Percentiles rank a stretch among this genome's conserved stretches.
Conservation (phyloP, 2,113 vertebrate species). For the Oenanthe oenanthe region DNA sequence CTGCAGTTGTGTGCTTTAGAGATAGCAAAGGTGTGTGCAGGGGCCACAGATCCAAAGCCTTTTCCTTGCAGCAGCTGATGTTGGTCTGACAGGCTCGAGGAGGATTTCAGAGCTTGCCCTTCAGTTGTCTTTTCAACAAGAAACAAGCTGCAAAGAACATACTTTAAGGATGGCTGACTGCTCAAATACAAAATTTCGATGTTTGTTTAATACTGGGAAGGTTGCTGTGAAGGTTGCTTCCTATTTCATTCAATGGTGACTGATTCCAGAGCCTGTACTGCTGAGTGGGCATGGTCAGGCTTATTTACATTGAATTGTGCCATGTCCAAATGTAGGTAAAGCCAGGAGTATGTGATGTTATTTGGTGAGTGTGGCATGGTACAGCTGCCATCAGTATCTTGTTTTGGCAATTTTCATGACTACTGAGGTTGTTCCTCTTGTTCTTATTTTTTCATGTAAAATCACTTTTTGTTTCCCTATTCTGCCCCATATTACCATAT, state of each 20-base stretch:
- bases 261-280: neutral
- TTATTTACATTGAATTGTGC: neutral
- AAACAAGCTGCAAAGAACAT: neutral
- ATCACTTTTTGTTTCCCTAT: neutral
- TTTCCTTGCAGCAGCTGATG: neutral
- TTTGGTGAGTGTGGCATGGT: neutral
- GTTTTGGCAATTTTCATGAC: neutral
- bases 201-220: neutral
- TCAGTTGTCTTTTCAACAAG: neutral
- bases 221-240: neutral
- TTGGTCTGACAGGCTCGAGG: neutral
- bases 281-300: neutral
- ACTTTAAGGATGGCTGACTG: neutral
- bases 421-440: neutral
- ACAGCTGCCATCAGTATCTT: neutral
- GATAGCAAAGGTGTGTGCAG: neutral
- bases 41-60: neutral
- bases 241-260: neutral
- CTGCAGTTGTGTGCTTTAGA: neutral
- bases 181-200: neutral
- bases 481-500: neutral
- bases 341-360: neutral
- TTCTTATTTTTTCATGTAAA: neutral
- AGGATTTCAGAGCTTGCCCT: neutral
- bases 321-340: neutral